Evolutionary conservation across 1,140 invertebrate species (phyloP), one percentile per base, ranked within the genome.

Genomic region (Aporrectodea caliginosa): DNA sequence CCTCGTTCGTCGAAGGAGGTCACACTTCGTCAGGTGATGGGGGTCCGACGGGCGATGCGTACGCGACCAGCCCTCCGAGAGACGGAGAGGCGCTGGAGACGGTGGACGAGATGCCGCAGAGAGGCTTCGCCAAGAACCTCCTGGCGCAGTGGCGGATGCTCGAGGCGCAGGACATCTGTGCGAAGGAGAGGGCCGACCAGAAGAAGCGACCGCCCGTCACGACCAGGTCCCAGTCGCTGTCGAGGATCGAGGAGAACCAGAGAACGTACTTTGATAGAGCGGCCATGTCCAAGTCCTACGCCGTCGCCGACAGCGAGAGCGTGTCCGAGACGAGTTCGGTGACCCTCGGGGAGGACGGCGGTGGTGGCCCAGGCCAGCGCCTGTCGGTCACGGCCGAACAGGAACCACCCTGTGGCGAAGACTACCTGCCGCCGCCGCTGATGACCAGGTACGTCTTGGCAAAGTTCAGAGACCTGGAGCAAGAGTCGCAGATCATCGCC

Each of bases 121-220:
- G 58, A 29, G 78, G 78, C 14, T 43, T 79, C 14, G 73, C 78
- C 0, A 73, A 75, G 27, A 74, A 35, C 35, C 72, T 79, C 32
- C 78, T 79, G 70, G 78, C 78, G 12, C 32, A 74, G 43, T 79
- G 78, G 78, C 78, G 73, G 16, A 76, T 58, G 43, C 43, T 58
- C 32, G 70, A 72, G 32, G 70, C 70, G n/a, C 70, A 32, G 70
- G 32, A 32, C 2, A 6, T 72, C 6, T 6, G n/a, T 2, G 32
- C n/a, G 70, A 72, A 14, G n/a, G n/a, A 72, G 32, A 6, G 32
- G 32, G 70, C 6, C 6, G 43, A 58, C 6, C 43, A 58, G 43
- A 6, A 22, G 43, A 58, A 22, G 22, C 6, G 22, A 22, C 6
- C 22, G 6, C 14, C 31, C 31, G 70, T 27, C 31, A 72, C n/a